These are phyloP conservation scores for Margarornis squamiger DNA, from an alignment of 2,797 vertebrate species.

Conservation along the genomic window DNA sequence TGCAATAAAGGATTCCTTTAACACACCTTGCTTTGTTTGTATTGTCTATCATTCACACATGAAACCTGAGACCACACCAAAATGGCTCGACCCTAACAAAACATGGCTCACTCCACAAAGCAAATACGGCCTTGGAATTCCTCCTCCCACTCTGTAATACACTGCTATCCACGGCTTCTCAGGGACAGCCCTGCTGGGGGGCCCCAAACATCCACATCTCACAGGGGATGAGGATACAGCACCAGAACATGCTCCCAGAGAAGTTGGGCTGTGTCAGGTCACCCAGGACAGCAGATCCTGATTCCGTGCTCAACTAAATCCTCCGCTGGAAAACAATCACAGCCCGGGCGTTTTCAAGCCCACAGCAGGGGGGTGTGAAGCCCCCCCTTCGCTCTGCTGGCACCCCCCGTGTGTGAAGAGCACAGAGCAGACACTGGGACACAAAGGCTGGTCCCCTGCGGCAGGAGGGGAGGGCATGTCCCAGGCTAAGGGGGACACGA, in stretches of 20 bases:
- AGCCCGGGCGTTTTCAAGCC: background rate
- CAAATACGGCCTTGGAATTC: background rate
- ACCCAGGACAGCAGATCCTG: background rate
- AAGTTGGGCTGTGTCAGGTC: background rate
- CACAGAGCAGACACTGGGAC: rapidly evolving
- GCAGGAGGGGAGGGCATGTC: rapidly evolving
- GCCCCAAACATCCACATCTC: rapidly evolving
- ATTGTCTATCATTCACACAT: background rate
- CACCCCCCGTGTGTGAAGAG: background rate
- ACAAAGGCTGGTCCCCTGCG: background rate
- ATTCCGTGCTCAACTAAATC: background rate
- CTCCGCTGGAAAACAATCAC: background rate
- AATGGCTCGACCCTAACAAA: background rate
- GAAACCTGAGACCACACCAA: background rate
- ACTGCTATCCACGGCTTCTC: rapidly evolving
- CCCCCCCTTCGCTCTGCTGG: background rate
- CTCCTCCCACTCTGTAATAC: background rate
- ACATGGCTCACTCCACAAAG: background rate
- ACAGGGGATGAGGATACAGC: background rate
- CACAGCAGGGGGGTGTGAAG: background rate
- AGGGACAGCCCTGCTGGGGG: background rate
- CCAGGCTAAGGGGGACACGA: rapidly evolving
- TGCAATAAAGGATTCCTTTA: background rate
- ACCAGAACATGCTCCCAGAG: rapidly evolving
- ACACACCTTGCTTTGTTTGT: background rate